Evolutionary conservation across 2,797 vertebrate genomes (phyloP).

Genomic region (Sebastes matsubarae): DNA sequence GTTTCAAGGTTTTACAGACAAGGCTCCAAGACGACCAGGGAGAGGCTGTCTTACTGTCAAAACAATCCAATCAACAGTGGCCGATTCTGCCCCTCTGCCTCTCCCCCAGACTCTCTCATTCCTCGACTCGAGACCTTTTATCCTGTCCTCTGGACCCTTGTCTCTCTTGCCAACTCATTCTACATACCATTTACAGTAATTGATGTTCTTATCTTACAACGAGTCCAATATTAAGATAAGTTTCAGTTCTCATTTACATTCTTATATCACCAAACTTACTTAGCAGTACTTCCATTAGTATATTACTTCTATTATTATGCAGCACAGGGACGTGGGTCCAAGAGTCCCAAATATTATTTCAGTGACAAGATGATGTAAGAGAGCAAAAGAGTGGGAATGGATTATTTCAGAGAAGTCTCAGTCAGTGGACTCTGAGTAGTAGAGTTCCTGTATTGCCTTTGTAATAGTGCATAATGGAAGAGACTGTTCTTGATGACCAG

Average conservation of each 20-base stretch:
- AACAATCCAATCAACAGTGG: constrained; percentile 55
- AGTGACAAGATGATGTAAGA: constrained; percentile 12
- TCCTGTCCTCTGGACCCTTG: constrained; percentile 15
- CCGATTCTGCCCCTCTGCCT: constrained; percentile 36
- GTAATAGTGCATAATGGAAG: neutral
- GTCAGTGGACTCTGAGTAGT: neutral
- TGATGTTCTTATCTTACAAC: constrained; percentile 12
- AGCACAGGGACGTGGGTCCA: neutral
- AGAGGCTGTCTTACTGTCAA: constrained; percentile 62
- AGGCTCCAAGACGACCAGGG: constrained; percentile 46
- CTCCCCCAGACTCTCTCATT: constrained; percentile 37
- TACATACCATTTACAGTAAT: constrained; percentile 9
- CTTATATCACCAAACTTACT: neutral
- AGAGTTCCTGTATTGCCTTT: neutral
- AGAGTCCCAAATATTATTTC: neutral
- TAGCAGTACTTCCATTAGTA: neutral
- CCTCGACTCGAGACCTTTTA: constrained; percentile 15
- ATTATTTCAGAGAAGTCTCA: neutral
- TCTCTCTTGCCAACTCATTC: constrained; percentile 16
- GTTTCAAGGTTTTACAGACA: neutral
- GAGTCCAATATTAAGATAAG: neutral
- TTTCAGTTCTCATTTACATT: constrained; percentile 15
- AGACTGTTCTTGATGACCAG: neutral
- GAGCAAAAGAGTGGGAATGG: neutral
- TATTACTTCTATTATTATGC: neutral